Evolutionary conservation across 2,113 vertebrate species (phyloP).

Genomic region (Oenanthe melanoleuca): DNA sequence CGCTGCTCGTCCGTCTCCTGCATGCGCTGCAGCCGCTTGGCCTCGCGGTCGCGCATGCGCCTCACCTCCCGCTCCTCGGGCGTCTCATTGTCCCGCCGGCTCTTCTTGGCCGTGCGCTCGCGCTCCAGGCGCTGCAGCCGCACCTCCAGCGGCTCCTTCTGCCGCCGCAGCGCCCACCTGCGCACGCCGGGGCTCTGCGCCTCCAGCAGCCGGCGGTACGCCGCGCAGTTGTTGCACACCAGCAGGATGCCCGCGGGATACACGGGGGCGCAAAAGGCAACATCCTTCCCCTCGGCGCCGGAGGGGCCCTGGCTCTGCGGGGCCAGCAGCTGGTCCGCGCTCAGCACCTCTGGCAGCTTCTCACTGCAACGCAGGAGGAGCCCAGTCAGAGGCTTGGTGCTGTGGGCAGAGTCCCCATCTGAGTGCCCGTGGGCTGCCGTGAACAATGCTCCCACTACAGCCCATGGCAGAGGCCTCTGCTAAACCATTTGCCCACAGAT

Average conservation of each 20-base stretch:
- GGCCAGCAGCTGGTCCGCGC: conserved; percentile 76
- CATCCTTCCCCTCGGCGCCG: conserved; percentile 61
- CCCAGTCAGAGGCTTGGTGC: neutral
- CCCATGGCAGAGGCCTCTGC: neutral
- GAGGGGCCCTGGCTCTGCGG: conserved; percentile 75
- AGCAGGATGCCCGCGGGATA: conserved; percentile 92
- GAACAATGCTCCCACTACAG: neutral
- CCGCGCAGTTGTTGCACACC: conserved; percentile 93
- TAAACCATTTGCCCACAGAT: neutral
- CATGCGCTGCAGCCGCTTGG: conserved; percentile 95
- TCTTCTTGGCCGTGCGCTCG: conserved; percentile 95
- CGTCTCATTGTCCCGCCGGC: conserved; percentile 90
- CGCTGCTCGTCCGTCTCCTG: conserved; percentile 94
- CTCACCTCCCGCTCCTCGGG: conserved; percentile 89
- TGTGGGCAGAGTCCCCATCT: neutral
- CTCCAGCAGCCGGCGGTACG: conserved; percentile 90
- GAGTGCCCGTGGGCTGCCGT: neutral
- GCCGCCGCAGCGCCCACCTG: conserved; percentile 90
- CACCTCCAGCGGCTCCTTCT: conserved; percentile 90
- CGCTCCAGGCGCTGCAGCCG: conserved; percentile 90
- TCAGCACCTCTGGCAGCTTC: conserved; percentile 92
- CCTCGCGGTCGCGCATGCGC: conserved; percentile 91
- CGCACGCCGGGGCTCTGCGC: conserved; percentile 82
- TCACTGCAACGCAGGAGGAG: conserved; percentile 77
- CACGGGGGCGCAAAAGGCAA: conserved; percentile 82